Base-by-base conservation (phyloP, 2,888 invertebrate genomes). In the Loripinus fragilis region DNA sequence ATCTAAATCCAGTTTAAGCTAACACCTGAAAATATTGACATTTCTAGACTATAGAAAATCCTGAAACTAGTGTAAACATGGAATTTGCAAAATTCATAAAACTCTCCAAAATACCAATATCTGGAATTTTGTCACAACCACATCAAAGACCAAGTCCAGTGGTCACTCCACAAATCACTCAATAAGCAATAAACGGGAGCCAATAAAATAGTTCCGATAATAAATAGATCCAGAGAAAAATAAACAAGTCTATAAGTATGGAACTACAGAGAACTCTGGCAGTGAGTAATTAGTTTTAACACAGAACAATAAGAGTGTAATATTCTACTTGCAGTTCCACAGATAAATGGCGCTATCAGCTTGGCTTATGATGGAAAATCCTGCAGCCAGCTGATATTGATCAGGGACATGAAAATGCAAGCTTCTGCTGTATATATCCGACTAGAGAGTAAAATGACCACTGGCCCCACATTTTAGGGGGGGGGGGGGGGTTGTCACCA, bases 181-280 rank as follows among this genome's bases (percentile, higher is more conserved):
- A 17, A 55, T 55, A 55, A 55, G 23, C 28, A 55, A 25, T 55
- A 8, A 25, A 28, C 25, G n/a, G n/a, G n/a, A 55, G 23, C 55
- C 55, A 55, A 55, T 55, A 55, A 55, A 55, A 55, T 55, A 55
- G 55, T 55, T 55, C 55, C 55, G 28, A 3, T 2, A 55, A 7
- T 28, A 60, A 60, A 33, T 60, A 60, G 60, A 33, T 60, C 60
- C 60, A 60, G 33, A 30, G 33, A 30, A 60, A 28, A 33, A 33
- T 15, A 55, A 38, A 38, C 38, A 38, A 12, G 38, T n/a, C 52
- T 23, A 28, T n/a, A 60, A 60, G 60, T 33, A 60, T 30, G 12
- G 12, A 38, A 38, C 38, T 8, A 38, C 38, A 60, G 60, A 33
- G 33, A 8, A 38, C 5, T 28, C 33, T 60, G 60, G 60, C 33